phyloP scores from a whole-genome alignment of 2,113 vertebrate genomes.

The Gopherus flavomarginatus region DNA sequence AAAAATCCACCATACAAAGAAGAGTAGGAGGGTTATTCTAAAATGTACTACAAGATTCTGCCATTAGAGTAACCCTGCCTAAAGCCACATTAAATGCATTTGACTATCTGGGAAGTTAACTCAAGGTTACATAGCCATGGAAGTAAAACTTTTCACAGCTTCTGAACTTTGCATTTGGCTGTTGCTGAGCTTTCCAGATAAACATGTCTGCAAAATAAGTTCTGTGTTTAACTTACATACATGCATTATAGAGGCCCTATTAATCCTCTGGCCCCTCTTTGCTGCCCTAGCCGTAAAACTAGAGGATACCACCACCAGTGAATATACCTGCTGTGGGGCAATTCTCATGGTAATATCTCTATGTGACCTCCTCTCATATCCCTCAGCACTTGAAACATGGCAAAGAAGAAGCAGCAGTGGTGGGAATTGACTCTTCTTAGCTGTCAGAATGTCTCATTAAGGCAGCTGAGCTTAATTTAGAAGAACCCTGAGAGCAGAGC shows the following conservation, averaged over 20 bases:
- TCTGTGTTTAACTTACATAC: neutral
- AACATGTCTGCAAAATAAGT: neutral
- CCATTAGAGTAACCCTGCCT: neutral
- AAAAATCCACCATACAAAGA: neutral
- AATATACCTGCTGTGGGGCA: neutral
- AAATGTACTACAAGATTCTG: neutral
- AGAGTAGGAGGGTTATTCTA: neutral
- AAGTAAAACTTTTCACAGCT: neutral
- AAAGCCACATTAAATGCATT: neutral
- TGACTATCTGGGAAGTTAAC: neutral
- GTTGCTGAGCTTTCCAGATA: neutral
- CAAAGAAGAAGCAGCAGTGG: neutral
- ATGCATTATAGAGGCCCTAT: neutral
- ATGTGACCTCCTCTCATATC: neutral
- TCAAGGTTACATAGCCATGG: neutral
- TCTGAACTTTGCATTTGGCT: neutral
- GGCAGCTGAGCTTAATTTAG: neutral
- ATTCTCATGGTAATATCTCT: neutral
- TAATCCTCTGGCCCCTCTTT: neutral
- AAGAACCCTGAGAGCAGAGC: neutral
- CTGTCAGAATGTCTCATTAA: too few species aligned
- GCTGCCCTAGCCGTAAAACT: neutral
- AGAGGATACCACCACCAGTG: neutral
- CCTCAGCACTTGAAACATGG: neutral
- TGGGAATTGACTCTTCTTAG: neutral